Evolutionary conservation across 2,113 vertebrate species (phyloP).

Genomic region (Strix uralensis): DNA sequence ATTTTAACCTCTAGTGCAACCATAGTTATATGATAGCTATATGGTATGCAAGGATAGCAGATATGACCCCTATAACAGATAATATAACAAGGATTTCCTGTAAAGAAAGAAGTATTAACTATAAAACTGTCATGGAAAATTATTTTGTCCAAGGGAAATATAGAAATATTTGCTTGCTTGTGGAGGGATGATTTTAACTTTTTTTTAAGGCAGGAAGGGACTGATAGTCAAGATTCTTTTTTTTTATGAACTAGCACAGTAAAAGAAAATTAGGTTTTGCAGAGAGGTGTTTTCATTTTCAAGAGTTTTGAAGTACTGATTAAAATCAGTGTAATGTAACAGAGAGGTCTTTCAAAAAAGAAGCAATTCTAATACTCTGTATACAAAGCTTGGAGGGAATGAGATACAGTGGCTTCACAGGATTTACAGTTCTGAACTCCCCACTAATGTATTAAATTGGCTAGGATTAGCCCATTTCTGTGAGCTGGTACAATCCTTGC

Average conservation of each 20-base stretch:
- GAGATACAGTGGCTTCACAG: not conserved
- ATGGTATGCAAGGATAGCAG: not conserved
- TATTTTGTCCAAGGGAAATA: not conserved
- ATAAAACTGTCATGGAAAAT: conserved; percentile 3
- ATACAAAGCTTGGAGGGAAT: not conserved
- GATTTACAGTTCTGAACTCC: not conserved
- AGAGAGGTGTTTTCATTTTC: conserved; percentile 21
- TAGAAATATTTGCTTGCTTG: not conserved
- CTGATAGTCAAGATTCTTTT: not conserved
- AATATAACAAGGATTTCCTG: conserved; percentile 27
- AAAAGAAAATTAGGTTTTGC: not conserved
- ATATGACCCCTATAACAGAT: not conserved
- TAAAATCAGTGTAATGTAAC: not conserved
- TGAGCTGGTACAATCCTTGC: not conserved
- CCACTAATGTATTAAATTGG: not conserved
- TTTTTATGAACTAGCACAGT: not conserved
- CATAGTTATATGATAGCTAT: not conserved
- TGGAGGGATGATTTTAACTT: not conserved
- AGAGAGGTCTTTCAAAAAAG: not conserved
- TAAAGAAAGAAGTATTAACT: conserved; percentile 62
- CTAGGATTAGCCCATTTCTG: not conserved
- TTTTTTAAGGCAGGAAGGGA: not conserved
- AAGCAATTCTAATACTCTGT: not conserved
- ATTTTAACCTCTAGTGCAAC: not conserved
- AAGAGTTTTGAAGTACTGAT: not conserved